Percentiles rank a stretch among this genome's conserved stretches.
These are phyloP conservation scores for Grantiella picta DNA, from an alignment of 2,113 vertebrate species.

Conservation along the genomic window DNA sequence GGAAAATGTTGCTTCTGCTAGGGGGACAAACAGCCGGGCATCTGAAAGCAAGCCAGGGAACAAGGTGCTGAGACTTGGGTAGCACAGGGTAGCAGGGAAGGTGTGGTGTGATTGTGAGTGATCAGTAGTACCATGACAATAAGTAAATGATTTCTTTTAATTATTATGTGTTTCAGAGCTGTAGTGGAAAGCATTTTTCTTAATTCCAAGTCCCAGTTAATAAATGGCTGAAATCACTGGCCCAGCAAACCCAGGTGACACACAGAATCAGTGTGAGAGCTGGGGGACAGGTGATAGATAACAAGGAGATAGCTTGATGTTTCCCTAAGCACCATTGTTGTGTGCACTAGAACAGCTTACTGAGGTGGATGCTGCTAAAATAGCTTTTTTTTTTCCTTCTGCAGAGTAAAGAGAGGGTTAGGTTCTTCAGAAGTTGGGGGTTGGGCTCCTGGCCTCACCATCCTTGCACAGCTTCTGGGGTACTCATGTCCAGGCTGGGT, in stretches of 20 bases:
- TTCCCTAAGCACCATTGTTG: background rate
- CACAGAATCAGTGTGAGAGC: background rate
- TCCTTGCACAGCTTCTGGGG: background rate
- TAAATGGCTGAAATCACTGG: background rate
- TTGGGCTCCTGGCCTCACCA: background rate
- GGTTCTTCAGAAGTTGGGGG: background rate
- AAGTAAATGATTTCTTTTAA: background rate
- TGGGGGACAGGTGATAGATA: fast-evolving
- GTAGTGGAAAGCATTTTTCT: background rate
- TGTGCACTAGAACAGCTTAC: background rate
- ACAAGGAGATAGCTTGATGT: fast-evolving
- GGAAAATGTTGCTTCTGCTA: background rate
- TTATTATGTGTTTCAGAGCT: background rate
- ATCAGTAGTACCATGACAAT: background rate
- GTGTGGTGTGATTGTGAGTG: background rate
- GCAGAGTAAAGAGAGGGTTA: background rate
- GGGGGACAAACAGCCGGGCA: background rate
- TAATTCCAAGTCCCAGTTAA: background rate
- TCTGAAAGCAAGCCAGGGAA: background rate
- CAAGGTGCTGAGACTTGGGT: fast-evolving
- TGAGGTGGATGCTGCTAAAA: background rate
- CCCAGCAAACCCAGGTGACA: background rate
- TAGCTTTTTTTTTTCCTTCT: background rate
- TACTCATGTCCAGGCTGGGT: fast-evolving
- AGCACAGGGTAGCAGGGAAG: background rate